These are phyloP conservation scores for Bombylius major DNA, from an alignment of 2,888 invertebrate genomes.

Conservation along the genomic window DNA sequence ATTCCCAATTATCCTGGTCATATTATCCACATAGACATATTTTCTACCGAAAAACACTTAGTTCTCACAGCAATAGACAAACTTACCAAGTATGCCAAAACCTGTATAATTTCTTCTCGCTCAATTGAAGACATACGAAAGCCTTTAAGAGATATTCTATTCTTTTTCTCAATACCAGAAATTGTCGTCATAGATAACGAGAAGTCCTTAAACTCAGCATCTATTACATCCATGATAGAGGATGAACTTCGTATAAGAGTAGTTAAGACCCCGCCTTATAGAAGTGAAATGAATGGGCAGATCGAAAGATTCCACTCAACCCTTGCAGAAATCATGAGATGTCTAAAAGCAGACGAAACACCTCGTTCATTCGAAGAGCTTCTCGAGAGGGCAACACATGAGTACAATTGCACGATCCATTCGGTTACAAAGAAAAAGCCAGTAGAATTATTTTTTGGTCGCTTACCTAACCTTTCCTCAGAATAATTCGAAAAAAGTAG, in stretches of 20 bases:
- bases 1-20: too few relatives aligned
- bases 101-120: too few relatives aligned
- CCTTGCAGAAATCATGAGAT: conserved; percentile 14
- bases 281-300: conserved; percentile 12
- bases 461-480: conserved; percentile 7
- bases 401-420: conserved; percentile 14
- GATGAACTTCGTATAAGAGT: conserved; percentile 12
- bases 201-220: conserved; percentile 10
- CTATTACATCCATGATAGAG: conserved; percentile 12
- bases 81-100: too few relatives aligned
- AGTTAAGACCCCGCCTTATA: conserved; percentile 11
- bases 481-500: conserved; percentile 11
- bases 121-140: too few relatives aligned
- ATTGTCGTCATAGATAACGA: too few relatives aligned
- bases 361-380: conserved; percentile 11
- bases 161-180: too few relatives aligned
- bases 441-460: conserved; percentile 12
- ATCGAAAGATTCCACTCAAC: conserved; percentile 15
- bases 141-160: too few relatives aligned
- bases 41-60: too few relatives aligned
- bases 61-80: too few relatives aligned
- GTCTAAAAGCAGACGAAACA: conserved; percentile 7
- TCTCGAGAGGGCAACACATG: conserved; percentile 9
- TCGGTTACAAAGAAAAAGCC: conserved; percentile 12
- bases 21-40: too few relatives aligned